These are phyloP conservation scores for Nycticryphes semicollaris DNA, from an alignment of 2,113 vertebrate genomes.

Conservation along the genomic window DNA sequence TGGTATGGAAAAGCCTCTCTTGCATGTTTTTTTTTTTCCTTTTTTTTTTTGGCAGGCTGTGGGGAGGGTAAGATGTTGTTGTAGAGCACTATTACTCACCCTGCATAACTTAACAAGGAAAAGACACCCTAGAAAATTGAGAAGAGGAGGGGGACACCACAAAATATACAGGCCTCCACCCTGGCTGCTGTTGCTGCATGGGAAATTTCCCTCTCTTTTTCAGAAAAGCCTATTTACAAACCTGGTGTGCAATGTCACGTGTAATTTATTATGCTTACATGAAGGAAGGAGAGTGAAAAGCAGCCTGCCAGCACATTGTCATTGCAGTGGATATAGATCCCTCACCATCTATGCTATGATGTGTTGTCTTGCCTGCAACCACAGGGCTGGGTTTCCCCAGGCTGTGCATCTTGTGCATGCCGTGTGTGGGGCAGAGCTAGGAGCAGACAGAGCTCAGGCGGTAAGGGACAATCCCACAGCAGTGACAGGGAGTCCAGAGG, in stretches of 20 bases:
- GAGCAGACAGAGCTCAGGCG: accelerated
- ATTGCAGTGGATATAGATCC: not conserved
- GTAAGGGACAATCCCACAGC: accelerated
- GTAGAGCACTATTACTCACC: not conserved
- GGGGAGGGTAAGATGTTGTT: no score
- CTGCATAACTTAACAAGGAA: not conserved
- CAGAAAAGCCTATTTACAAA: not conserved
- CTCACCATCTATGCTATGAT: not conserved
- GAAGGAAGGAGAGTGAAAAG: not conserved
- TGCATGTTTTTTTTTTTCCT: not conserved
- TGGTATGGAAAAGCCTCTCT: not conserved
- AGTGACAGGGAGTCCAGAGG: accelerated
- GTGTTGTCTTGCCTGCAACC: accelerated
- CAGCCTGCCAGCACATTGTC: not conserved
- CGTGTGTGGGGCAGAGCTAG: not conserved
- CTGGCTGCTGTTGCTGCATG: not conserved
- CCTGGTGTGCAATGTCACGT: not conserved
- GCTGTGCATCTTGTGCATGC: accelerated
- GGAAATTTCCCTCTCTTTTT: not conserved
- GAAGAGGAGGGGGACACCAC: not conserved
- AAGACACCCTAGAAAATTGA: not conserved
- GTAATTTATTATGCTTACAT: not conserved
- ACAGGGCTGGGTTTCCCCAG: not conserved
- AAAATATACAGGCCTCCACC: not conserved
- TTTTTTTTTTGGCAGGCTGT: no score